Evolutionary conservation across 64 coral and sea anemone genomes (phyloP), one percentile per base, ranked within the genome.

Genomic region (Cladopsammia gracilis): DNA sequence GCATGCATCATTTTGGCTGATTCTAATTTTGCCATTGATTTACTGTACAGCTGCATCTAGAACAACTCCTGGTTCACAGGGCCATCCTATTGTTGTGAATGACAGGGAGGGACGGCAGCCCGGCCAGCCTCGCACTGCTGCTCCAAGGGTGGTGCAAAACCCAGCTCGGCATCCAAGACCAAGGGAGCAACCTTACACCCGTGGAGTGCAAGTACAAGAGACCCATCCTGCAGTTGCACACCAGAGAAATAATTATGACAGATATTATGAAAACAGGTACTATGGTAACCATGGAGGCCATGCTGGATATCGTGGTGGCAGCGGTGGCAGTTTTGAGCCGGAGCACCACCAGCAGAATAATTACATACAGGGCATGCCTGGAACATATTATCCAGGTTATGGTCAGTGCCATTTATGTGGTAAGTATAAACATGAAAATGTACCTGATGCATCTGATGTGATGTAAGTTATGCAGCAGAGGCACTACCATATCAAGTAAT

Each of bases 31-130:
- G 43, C 52, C 23, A 79, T 79, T 25, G 45, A 84, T 84, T 84
- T 84, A 84, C 80, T 84, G 80, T 50, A 50, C 80, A 84, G 80
- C 80, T 84, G 80, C 80, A 49, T 66, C 80, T 84, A 50, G 60
- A 84, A 61, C 45, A 22, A 23, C 62, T 9, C 61, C 80, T 84
- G 61, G 61, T 49, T 84, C 80, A 84, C 80, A 50, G 47, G 80
- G 62, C 60, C 62, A 67, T 68, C 62, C 80, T 5, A 62, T 84
- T 47, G 46, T 44, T 42, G 34, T 62, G 26, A 84, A 68, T 67
- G 80, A 84, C 19, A 9, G 4, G 0, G 80, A 64, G 16, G 80
- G 20, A 20, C 62, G 23, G 10, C 60, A 66, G 45, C 72, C 72
- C 50, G 62, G 80, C 1, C 44, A 22, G 18, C 10, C 60, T 22